Percentiles rank a stretch among this genome's conserved stretches.
These are phyloP conservation scores for Drosophila hydei DNA, from an alignment of 1,140 invertebrate genomes.

Conservation along the genomic window DNA sequence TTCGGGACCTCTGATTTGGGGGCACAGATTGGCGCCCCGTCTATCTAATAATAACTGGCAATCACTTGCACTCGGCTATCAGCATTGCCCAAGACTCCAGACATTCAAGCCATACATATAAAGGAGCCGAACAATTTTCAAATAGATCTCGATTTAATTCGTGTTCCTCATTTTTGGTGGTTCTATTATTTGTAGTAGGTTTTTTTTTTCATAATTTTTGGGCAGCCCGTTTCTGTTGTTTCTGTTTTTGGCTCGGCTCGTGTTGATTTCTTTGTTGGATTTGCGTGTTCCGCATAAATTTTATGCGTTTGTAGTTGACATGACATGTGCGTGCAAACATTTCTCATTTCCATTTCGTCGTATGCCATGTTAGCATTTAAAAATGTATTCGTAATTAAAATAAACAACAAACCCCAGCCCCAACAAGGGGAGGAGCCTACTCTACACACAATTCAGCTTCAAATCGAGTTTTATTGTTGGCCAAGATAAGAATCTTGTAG, in stretches of 20 bases:
- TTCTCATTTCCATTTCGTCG: conserved; percentile 78
- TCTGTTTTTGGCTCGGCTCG: conserved; percentile 30
- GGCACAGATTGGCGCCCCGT: conserved; percentile 2
- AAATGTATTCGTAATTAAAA: conserved; percentile 79
- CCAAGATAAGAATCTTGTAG: conserved; percentile 60
- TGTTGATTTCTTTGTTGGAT: conserved; percentile 66
- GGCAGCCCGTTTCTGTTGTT: conserved; percentile 49
- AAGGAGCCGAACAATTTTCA: conserved; percentile 21
- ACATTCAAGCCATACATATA: not conserved
- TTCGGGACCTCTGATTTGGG: conserved; percentile 44
- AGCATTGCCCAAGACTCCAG: conserved; percentile 2
- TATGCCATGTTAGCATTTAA: conserved; percentile 79
- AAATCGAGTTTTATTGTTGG: conserved; percentile 78
- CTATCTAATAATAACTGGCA: conserved; percentile 47
- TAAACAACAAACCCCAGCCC: conserved; percentile 31
- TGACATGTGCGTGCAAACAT: conserved; percentile 82
- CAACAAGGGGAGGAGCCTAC: conserved; percentile 17
- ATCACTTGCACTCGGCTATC: conserved; percentile 28
- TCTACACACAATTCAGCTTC: conserved; percentile 52
- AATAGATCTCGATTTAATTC: conserved; percentile 33
- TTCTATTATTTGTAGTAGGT: not conserved
- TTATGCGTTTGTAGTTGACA: conserved; percentile 81
- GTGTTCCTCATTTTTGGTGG: conserved; percentile 17
- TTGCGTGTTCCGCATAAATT: conserved; percentile 81
- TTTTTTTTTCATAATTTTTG: conserved; percentile 39